Percentiles rank a stretch among this genome's conserved stretches.
Conservation (phyloP, 2,113 vertebrate genomes). For the Scomber japonicus region DNA sequence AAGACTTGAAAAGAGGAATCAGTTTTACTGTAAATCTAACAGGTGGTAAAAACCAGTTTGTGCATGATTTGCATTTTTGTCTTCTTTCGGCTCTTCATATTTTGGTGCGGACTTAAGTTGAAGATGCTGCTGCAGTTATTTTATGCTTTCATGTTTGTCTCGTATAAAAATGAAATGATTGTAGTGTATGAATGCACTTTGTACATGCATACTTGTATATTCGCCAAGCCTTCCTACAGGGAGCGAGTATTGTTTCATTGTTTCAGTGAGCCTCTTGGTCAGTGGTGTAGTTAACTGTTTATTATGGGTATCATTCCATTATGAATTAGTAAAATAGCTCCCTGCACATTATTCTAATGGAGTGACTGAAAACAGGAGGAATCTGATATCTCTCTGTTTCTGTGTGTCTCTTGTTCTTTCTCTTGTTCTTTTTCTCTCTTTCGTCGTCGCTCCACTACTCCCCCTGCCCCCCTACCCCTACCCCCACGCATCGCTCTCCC, state of each 20-base stretch:
- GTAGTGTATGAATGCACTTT: not conserved
- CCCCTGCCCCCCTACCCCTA: not conserved
- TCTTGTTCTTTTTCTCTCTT: slow-evolving; percentile 51
- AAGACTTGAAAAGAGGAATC: slow-evolving; percentile 28
- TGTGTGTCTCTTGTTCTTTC: slow-evolving; percentile 55
- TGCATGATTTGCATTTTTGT: not conserved
- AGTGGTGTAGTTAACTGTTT: slow-evolving; percentile 73
- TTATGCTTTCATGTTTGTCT: not conserved
- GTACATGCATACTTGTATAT: not conserved
- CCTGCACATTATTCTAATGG: slow-evolving; percentile 91
- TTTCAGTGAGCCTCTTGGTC: slow-evolving; percentile 35
- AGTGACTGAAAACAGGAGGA: slow-evolving; percentile 90
- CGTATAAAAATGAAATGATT: not conserved
- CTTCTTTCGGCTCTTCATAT: not conserved
- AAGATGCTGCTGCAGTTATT: not conserved
- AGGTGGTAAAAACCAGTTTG: slow-evolving; percentile 5
- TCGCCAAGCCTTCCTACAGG: not conserved
- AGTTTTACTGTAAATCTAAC: slow-evolving; percentile 2
- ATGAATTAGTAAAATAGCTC: slow-evolving; percentile 86
- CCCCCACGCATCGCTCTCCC: slow-evolving; percentile 33
- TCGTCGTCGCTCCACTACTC: not conserved
- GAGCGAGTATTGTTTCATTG: slow-evolving; percentile 19
- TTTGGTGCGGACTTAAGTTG: not conserved
- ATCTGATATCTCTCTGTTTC: slow-evolving; percentile 82
- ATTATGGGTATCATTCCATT: slow-evolving; percentile 79